Base-by-base conservation (phyloP, 2,113 vertebrate species). In the Megaceryle maxima region DNA sequence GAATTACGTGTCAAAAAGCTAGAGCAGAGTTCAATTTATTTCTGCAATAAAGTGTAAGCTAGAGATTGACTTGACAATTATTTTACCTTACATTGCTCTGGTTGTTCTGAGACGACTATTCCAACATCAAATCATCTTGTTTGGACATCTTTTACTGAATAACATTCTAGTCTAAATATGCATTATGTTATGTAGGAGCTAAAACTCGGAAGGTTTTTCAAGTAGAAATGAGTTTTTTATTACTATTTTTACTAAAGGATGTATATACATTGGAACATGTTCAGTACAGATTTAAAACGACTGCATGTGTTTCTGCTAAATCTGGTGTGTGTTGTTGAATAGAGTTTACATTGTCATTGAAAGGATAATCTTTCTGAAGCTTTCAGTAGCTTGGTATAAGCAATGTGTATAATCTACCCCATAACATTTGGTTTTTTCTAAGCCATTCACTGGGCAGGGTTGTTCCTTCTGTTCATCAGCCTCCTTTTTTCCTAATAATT, bases 21-120 rank as follows among this genome's bases (percentile, higher is more conserved):
- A 68, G 87, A 98, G 92, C 95, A 97, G 96, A 96, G 95, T 98
- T 98, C 97, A 97, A 90, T 97, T 98, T 98, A 98, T 98, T 98
- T 97, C 96, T 97, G 92, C 92, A 97, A 93, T 97, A 97, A 97
- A 97, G 92, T 96, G 93, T 85, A 97, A 96, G 85, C 77, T 91
- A 69, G 85, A 97, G 90, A 97, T 96, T 97, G 97, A 97, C 96
- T 98, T 97, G 96, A 96, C 95, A 97, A 97, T 98, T 98, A 97
- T 97, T 97, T 97, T 94, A 96, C 93, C 81, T 97, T 97, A 62
- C 69, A 77, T 84, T 89, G 74, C 90, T 94, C 87, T 68, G 94
- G 75, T 96, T 97, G 82, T 95, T 95, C 94, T 80, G 87, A 96
- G 96, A 95, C 93, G 69, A 96, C 96, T 88, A 79, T 97, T 97